Evolutionary conservation across 2,113 vertebrate genomes (phyloP).

Genomic region (Lamprologus speciosus): DNA sequence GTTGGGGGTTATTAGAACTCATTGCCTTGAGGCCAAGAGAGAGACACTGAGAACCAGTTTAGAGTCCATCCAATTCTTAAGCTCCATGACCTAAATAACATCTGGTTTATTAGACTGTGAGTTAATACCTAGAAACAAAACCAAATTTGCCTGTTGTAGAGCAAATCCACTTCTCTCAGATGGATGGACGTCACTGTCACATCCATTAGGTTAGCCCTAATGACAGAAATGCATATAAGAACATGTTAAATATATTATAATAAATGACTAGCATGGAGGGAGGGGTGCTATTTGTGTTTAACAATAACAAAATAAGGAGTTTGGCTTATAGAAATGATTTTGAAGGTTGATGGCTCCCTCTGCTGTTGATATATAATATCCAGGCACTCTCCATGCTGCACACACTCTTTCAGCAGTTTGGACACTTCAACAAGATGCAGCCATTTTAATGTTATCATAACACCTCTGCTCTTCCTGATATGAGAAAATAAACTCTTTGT

Average conservation of each 20-base stretch:
- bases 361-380: constrained; percentile 13
- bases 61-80: not conserved
- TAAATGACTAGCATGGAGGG: not conserved
- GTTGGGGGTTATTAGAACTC: not conserved
- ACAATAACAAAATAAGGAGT: not conserved
- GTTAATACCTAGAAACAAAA: not conserved
- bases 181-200: not conserved
- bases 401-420: not conserved
- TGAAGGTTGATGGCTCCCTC: constrained; percentile 31
- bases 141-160: not conserved
- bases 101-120: not conserved
- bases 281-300: not conserved
- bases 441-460: not conserved
- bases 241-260: not conserved
- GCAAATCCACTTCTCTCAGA: not conserved
- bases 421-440: not conserved
- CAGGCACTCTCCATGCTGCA: not conserved
- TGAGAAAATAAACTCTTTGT: not conserved
- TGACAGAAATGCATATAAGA: not conserved
- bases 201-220: not conserved
- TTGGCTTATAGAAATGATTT: not conserved
- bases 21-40: not conserved
- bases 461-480: not conserved
- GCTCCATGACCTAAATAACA: not conserved
- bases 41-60: not conserved